A percentile compares a stretch with the other conserved stretches of the same genome.
Conservation (phyloP, 2,113 vertebrate genomes). For the Muntiacus muntjak region DNA sequence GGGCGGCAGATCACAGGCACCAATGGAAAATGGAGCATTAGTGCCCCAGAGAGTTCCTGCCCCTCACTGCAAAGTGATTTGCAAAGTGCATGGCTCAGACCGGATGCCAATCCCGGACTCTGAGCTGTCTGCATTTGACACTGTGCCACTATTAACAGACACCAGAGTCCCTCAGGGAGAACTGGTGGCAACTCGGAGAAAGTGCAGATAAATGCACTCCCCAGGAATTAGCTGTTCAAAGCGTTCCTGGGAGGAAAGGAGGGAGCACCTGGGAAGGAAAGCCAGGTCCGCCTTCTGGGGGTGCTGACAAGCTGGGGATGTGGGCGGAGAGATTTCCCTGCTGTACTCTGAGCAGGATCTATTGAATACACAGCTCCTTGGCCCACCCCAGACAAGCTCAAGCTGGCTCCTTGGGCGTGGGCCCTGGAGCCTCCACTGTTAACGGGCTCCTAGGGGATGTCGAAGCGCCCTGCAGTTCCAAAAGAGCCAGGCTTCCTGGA, state of each 20-base stretch:
- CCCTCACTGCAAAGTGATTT: not conserved
- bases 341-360: not conserved
- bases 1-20: not conserved
- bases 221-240: not conserved
- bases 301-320: not conserved
- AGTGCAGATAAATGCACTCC: not conserved
- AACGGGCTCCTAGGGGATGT: not conserved
- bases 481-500: not conserved
- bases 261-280: not conserved
- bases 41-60: not conserved
- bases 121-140: not conserved
- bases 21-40: not conserved
- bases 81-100: not conserved
- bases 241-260: not conserved
- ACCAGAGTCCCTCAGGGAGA: not conserved
- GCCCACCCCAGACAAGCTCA: not conserved
- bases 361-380: not conserved
- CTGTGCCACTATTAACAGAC: not conserved
- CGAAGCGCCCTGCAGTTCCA: not conserved
- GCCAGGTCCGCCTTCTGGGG: not conserved
- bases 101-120: accelerated
- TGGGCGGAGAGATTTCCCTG: not conserved
- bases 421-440: not conserved
- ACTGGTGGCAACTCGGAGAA: not conserved
- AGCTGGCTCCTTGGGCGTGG: accelerated